A percentile compares a stretch with the other conserved stretches of the same genome.
Conservation (phyloP, 2,888 invertebrate species). For the Pseudococcus longispinus region DNA sequence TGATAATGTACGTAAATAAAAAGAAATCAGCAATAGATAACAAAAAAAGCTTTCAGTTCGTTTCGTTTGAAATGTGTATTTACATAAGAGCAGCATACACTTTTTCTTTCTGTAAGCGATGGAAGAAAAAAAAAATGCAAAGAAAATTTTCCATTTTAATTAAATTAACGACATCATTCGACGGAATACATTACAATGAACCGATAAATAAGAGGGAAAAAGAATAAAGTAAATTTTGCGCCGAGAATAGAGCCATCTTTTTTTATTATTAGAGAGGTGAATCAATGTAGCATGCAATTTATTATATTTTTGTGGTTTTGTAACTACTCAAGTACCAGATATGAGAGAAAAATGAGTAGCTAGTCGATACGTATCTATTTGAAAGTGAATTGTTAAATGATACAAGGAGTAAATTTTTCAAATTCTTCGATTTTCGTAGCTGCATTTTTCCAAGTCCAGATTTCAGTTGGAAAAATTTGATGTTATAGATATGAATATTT, state of each 20-base stretch:
- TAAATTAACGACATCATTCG: slow-evolving; percentile 4
- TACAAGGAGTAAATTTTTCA: background rate
- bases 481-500: too few species aligned
- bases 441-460: too few species aligned
- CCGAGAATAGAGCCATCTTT: background rate
- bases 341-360: background rate
- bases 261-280: background rate
- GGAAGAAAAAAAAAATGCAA: background rate
- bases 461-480: too few species aligned
- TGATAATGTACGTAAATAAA: slow-evolving; percentile 36
- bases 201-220: background rate
- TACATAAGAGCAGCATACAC: background rate
- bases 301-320: background rate
- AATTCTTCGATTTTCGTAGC: background rate
- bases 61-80: slow-evolving; percentile 24
- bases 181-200: slow-evolving; percentile 2
- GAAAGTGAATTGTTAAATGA: background rate
- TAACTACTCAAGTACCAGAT: background rate
- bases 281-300: background rate
- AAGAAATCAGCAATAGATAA: slow-evolving; percentile 21
- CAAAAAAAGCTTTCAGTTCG: slow-evolving; percentile 40
- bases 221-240: background rate
- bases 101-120: background rate
- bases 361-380: background rate
- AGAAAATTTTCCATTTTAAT: slow-evolving; percentile 30